Evolutionary conservation across 2,888 invertebrate genomes (phyloP).

Genomic region (Sturmia bella): DNA sequence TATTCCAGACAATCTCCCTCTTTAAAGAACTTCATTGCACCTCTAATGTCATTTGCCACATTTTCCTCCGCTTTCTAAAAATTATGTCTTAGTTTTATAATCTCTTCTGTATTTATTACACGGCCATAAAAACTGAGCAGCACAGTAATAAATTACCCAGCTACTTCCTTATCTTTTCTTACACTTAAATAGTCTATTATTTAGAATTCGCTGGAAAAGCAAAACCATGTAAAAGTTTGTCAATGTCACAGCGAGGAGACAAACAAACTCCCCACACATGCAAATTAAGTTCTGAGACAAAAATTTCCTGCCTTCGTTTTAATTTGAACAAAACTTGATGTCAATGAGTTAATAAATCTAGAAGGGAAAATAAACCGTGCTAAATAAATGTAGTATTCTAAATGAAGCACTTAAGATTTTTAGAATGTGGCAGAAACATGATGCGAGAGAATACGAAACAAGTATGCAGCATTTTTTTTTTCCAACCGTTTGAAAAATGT

Average conservation of each 20-base stretch:
- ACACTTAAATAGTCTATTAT: neutral
- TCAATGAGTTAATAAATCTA: slow-evolving; percentile 24
- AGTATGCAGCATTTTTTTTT: slow-evolving; percentile 20
- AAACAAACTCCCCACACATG: neutral
- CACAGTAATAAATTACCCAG: slow-evolving; percentile 16
- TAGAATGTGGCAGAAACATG: neutral
- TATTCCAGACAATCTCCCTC: too few species aligned
- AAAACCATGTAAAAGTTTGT: slow-evolving; percentile 1
- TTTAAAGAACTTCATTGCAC: too few species aligned
- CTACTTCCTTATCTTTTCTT: slow-evolving; percentile 5
- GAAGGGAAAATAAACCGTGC: neutral
- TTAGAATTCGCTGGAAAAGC: neutral
- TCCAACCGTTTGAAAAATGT: slow-evolving; percentile 12
- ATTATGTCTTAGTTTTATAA: too few species aligned
- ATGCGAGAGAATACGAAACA: too few species aligned
- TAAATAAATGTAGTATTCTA: slow-evolving; percentile 48
- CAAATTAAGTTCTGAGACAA: neutral
- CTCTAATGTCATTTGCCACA: too few species aligned
- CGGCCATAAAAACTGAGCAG: neutral
- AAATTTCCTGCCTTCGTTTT: neutral
- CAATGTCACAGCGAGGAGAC: neutral
- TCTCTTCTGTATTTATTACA: neutral
- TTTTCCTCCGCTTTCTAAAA: too few species aligned
- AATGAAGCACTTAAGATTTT: slow-evolving; percentile 45
- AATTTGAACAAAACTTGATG: slow-evolving; percentile 8